phyloP scores from a whole-genome alignment of 2,888 invertebrate genomes.

The Labia minor region DNA sequence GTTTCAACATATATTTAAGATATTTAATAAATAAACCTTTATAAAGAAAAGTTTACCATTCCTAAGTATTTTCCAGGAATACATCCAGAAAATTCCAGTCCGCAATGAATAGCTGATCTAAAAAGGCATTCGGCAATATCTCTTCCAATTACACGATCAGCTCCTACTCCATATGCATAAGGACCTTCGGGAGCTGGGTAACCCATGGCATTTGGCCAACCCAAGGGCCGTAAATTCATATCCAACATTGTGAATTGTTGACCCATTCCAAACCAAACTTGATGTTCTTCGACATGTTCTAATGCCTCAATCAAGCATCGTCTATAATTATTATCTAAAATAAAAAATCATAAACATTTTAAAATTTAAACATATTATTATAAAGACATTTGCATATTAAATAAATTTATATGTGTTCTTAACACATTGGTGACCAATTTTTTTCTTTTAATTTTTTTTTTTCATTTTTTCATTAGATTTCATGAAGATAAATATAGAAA shows the following conservation, averaged over 20 bases:
- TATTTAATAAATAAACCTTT: too few species aligned
- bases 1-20: too few species aligned
- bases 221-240: neutral
- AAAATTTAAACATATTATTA: too few species aligned
- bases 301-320: neutral
- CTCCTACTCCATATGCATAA: neutral
- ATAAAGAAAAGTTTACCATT: neutral
- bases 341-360: too few species aligned
- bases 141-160: neutral
- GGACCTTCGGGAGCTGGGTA: neutral
- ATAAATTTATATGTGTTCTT: too few species aligned
- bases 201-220: neutral
- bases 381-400: too few species aligned
- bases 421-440: too few species aligned
- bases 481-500: too few species aligned
- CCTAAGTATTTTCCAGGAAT: neutral
- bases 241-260: slow-evolving; percentile 7
- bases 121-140: neutral
- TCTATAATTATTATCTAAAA: neutral
- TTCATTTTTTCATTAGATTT: too few species aligned
- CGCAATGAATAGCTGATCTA: neutral
- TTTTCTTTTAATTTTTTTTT: too few species aligned
- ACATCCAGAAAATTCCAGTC: neutral
- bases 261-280: neutral
- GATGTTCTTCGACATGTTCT: neutral